Conservation (phyloP, 2,113 vertebrate species). For the Ariopsis seemanni region DNA sequence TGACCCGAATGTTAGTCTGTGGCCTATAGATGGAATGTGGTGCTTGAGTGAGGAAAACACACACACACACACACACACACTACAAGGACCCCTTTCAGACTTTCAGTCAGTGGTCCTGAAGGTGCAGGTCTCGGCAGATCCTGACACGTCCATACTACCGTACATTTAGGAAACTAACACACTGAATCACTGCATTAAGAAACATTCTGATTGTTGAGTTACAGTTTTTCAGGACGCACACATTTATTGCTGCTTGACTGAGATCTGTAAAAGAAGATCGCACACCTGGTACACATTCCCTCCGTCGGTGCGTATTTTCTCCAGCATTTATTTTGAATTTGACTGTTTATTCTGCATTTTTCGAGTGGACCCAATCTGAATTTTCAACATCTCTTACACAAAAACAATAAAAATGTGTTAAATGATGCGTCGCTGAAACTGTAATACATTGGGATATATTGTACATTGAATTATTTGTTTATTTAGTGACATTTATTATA, state of each 20-base stretch:
- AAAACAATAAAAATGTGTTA: neutral
- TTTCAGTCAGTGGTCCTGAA: constrained; percentile 20
- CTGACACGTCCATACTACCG: constrained; percentile 49
- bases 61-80: constrained; percentile 27
- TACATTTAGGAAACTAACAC: constrained; percentile 30
- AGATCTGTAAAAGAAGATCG: neutral
- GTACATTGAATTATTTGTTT: neutral
- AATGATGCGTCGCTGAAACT: neutral
- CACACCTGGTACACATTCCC: neutral
- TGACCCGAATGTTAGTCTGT: constrained; percentile 11
- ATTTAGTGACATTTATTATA: neutral
- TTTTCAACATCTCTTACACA: neutral
- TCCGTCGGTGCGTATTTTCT: neutral
- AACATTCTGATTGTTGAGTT: neutral
- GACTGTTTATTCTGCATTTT: neutral
- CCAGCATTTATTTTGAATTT: too few relatives aligned
- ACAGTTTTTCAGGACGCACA: neutral
- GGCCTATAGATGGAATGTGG: constrained; percentile 29
- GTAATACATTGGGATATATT: neutral
- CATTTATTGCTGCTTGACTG: neutral
- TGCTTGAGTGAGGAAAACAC: constrained; percentile 19
- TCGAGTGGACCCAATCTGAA: neutral
- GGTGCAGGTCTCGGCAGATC: constrained; percentile 7
- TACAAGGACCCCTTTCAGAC: constrained; percentile 46
- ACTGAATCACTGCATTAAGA: neutral